These are phyloP conservation scores for Echeneis naucrates DNA, from an alignment of 2,797 vertebrate species.

Conservation along the genomic window DNA sequence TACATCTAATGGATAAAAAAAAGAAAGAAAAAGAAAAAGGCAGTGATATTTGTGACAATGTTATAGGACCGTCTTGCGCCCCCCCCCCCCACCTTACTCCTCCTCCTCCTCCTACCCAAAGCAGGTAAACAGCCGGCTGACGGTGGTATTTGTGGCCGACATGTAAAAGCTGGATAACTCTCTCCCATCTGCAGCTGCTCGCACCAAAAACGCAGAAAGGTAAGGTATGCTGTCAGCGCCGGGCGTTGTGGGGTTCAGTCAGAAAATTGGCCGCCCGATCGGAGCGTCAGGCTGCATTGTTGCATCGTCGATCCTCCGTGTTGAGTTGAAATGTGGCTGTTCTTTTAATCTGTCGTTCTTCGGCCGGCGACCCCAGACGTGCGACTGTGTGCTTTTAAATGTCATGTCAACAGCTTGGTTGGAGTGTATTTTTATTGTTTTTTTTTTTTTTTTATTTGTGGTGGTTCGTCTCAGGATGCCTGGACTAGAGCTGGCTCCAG, in stretches of 20 bases:
- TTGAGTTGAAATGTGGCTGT: conserved; percentile 43
- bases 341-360: conserved; percentile 32
- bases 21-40: conserved; percentile 1
- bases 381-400: conserved; percentile 41
- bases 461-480: conserved; percentile 30
- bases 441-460: conserved; percentile 1
- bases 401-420: conserved; percentile 45
- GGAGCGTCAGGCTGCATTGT: conserved; percentile 65
- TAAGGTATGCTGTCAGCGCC: conserved; percentile 67
- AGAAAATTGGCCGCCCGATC: conserved; percentile 43
- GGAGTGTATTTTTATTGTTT: too few relatives aligned
- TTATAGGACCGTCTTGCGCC: conserved; percentile 65
- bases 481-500: conserved; percentile 33
- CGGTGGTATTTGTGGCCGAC: conserved; percentile 62
- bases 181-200: conserved; percentile 67
- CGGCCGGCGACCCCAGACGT: conserved; percentile 53
- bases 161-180: conserved; percentile 80
- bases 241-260: conserved; percentile 67
- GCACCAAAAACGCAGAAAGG: conserved; percentile 62
- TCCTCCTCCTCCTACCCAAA: too few relatives aligned
- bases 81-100: too few relatives aligned
- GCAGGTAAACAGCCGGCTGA: conserved; percentile 56
- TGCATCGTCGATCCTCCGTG: conserved; percentile 47
- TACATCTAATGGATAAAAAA: conserved; percentile 39
- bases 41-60: conserved; percentile 30